Evolutionary conservation across 2,888 invertebrate genomes (phyloP).

Genomic region (Cancer borealis): DNA sequence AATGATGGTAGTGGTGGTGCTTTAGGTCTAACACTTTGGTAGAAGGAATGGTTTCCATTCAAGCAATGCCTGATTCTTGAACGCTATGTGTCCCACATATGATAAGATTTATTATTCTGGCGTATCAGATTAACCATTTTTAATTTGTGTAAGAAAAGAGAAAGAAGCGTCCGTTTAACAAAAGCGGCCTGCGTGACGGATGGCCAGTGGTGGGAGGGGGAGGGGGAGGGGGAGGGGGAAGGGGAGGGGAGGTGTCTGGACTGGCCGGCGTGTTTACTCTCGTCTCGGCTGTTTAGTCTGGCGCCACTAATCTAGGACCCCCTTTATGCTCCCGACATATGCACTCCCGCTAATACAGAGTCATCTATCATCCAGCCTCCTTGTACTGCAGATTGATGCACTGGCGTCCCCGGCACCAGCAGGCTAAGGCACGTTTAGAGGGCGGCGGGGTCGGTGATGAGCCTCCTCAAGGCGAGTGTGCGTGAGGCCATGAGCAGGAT

Average conservation of each 20-base stretch:
- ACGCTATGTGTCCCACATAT: neutral
- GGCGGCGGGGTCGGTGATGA: neutral
- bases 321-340: neutral
- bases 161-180: neutral
- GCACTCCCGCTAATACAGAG: neutral
- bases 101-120: neutral
- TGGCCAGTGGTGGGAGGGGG: neutral
- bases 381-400: neutral
- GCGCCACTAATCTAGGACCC: neutral
- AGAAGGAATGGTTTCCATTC: neutral
- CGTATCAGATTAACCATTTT: neutral
- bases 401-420: neutral
- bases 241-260: neutral
- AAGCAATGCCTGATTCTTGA: neutral
- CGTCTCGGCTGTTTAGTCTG: slow-evolving; percentile 30
- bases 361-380: neutral
- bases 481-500: neutral
- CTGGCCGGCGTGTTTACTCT: slow-evolving; percentile 5
- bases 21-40: neutral
- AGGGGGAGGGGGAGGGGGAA: neutral
- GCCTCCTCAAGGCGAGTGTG: slow-evolving; percentile 17
- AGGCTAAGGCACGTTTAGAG: neutral
- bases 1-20: neutral
- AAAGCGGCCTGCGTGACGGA: neutral
- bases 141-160: neutral